phyloP scores from a whole-genome alignment of 2,888 invertebrate genomes.

The Macrosiphum euphorbiae region DNA sequence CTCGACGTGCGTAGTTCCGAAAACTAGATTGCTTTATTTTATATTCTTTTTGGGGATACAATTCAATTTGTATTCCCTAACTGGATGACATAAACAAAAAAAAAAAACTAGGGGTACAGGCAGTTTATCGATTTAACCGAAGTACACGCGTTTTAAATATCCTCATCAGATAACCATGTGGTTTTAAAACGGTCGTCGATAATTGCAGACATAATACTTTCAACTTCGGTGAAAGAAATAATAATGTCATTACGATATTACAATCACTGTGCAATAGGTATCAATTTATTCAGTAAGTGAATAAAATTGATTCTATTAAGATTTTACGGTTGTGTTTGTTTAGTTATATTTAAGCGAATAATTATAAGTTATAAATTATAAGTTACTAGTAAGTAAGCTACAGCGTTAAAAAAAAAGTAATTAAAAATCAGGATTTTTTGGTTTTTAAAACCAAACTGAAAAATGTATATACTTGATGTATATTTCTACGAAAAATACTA shows the following conservation, averaged over 20 bases:
- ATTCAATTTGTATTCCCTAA: constrained; percentile 40
- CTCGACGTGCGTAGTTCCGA: constrained; percentile 7
- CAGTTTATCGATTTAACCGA: not conserved
- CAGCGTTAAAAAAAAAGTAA: not conserved
- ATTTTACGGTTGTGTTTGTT: not conserved
- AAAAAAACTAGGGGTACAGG: not conserved
- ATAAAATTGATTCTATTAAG: not conserved
- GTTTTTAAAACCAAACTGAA: not conserved
- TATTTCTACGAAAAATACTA: not conserved
- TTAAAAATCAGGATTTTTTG: not conserved
- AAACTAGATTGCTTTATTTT: constrained; percentile 56
- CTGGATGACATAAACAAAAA: constrained; percentile 15
- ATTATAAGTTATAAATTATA: too few relatives aligned
- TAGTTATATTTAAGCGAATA: not conserved
- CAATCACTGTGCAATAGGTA: too few relatives aligned
- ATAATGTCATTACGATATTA: not conserved
- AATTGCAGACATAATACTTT: not conserved
- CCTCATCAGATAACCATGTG: not conserved
- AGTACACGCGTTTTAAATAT: constrained; percentile 17
- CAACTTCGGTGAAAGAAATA: not conserved
- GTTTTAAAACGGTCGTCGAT: not conserved
- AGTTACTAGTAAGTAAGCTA: not conserved
- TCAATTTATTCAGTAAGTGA: not conserved
- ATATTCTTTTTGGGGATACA: constrained; percentile 20
- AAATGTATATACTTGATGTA: constrained; percentile 2